A percentile compares a stretch with the other conserved stretches of the same genome.
These are phyloP conservation scores for Drosophila anomelani DNA, from an alignment of 2,888 invertebrate genomes.

Conservation along the genomic window DNA sequence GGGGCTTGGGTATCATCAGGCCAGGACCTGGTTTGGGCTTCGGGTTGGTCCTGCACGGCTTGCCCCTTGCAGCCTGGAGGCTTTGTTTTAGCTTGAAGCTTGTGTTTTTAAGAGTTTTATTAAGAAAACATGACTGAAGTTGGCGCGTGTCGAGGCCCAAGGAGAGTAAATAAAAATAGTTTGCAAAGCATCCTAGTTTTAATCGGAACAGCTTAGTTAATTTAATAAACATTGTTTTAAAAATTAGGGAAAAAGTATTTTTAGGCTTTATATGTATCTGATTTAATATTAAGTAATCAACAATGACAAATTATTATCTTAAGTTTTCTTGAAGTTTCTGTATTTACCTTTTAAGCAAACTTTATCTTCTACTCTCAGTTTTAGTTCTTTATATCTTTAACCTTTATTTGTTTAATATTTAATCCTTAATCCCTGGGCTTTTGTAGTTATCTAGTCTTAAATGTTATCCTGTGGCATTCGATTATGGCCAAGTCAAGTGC, in stretches of 20 bases:
- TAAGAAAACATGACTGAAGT: conserved; percentile 27
- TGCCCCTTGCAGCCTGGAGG: conserved; percentile 28
- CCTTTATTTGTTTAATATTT: background rate
- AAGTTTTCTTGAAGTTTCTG: background rate
- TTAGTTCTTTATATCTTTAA: background rate
- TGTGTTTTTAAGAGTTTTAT: conserved; percentile 44
- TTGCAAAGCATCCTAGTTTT: background rate
- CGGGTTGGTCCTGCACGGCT: background rate
- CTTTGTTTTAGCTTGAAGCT: conserved; percentile 40
- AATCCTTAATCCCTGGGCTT: background rate
- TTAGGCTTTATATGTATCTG: background rate
- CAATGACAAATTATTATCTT: no score
- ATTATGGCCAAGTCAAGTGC: conserved; percentile 55
- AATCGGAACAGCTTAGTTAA: background rate
- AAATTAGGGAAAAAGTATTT: background rate
- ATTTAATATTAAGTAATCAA: background rate
- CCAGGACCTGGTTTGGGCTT: conserved; percentile 5
- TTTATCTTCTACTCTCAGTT: background rate
- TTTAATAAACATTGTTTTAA: background rate
- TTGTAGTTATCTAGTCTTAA: conserved; percentile 25
- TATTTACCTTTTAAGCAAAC: background rate
- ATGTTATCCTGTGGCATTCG: conserved; percentile 15
- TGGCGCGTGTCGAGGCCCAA: conserved; percentile 28
- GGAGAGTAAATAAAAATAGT: conserved; percentile 26
- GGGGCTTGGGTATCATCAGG: conserved; percentile 10